Percentiles rank a stretch among this genome's conserved stretches.
phyloP scores from a whole-genome alignment of 2,797 vertebrate species.

The Delichon dasypus region DNA sequence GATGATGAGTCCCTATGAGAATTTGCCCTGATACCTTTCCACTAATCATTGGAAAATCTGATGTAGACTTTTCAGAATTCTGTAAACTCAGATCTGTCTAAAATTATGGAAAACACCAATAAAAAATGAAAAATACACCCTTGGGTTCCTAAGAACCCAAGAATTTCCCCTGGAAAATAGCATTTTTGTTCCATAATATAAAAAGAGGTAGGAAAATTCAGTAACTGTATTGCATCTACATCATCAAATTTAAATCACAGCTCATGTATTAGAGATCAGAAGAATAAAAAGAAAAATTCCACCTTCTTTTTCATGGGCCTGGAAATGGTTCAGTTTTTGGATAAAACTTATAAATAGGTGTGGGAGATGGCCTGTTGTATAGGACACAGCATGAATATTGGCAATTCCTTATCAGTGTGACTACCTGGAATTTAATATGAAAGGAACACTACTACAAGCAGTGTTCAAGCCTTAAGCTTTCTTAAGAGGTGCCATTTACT shows the following conservation, averaged over 20 bases:
- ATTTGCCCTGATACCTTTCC: background rate
- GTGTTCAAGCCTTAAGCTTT: background rate
- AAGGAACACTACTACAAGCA: background rate
- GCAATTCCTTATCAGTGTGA: background rate
- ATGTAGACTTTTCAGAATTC: background rate
- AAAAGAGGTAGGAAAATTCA: background rate
- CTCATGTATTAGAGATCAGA: background rate
- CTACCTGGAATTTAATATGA: background rate
- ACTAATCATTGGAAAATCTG: background rate
- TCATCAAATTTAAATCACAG: background rate
- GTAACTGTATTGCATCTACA: background rate
- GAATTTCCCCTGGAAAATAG: background rate
- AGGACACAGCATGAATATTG: background rate
- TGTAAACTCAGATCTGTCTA: background rate
- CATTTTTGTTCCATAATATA: background rate
- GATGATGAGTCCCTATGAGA: background rate
- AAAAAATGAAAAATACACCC: background rate
- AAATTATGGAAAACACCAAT: background rate
- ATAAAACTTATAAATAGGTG: background rate
- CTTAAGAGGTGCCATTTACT: background rate
- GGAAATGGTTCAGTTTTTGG: background rate
- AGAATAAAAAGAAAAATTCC: background rate
- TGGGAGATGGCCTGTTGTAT: background rate
- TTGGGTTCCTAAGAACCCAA: background rate
- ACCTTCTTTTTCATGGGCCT: background rate